Percentiles rank a stretch among this genome's conserved stretches.
Evolutionary conservation across 2,888 invertebrate species (phyloP).

Genomic region (Bruchidius siliquastri): DNA sequence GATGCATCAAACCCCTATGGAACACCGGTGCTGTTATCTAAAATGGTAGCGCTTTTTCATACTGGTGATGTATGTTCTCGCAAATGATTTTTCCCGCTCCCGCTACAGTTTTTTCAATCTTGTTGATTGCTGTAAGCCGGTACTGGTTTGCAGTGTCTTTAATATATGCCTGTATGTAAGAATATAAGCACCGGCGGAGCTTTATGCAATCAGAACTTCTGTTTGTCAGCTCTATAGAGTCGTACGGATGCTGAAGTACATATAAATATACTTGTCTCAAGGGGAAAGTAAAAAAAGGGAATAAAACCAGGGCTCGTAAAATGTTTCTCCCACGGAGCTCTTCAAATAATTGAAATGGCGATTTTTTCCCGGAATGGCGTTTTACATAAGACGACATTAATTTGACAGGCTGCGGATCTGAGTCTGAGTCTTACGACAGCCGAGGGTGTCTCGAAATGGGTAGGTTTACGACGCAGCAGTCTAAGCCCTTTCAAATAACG

Average conservation of each 20-base stretch:
- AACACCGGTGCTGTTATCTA: too few relatives aligned
- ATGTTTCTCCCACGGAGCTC: background rate
- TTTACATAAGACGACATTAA: background rate
- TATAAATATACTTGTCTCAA: background rate
- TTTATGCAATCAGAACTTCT: too few relatives aligned
- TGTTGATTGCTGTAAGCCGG: too few relatives aligned
- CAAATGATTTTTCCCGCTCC: too few relatives aligned
- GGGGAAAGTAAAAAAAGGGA: background rate
- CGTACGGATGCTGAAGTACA: background rate
- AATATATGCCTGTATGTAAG: too few relatives aligned
- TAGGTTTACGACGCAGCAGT: background rate
- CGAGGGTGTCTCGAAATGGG: background rate
- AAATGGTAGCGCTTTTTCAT: too few relatives aligned
- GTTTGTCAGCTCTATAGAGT: too few relatives aligned
- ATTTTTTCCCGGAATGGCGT: background rate
- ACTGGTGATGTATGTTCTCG: too few relatives aligned
- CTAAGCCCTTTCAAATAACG: background rate
- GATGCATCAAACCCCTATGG: too few relatives aligned
- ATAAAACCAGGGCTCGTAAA: background rate
- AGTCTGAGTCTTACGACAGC: background rate
- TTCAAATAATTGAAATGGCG: background rate
- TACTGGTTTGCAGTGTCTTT: too few relatives aligned
- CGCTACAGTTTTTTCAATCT: too few relatives aligned
- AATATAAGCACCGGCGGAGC: too few relatives aligned
- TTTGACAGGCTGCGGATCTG: background rate